Evolutionary conservation across 2,888 invertebrate genomes (phyloP).

Genomic region (Malthinus seriepunctatus): DNA sequence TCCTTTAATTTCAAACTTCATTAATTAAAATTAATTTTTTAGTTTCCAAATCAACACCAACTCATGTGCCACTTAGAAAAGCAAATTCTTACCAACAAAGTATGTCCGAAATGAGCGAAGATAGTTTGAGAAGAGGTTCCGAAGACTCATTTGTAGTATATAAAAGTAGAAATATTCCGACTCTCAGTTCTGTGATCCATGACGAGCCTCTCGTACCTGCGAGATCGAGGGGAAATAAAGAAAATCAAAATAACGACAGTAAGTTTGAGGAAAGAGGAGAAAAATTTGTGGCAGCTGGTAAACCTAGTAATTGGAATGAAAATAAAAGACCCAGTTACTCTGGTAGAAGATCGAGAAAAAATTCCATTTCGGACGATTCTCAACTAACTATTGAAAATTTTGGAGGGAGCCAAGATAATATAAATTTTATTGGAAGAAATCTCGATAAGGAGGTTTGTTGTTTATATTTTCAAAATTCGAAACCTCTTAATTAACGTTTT

Average conservation of each 20-base stretch:
- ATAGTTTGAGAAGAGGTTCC: slow-evolving; percentile 51
- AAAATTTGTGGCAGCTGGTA: slow-evolving; percentile 68
- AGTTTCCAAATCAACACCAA: slow-evolving; percentile 61
- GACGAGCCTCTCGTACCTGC: slow-evolving; percentile 62
- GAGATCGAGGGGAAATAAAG: slow-evolving; percentile 63
- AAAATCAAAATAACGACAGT: slow-evolving; percentile 64
- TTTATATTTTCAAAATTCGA: background rate
- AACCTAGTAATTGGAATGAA: slow-evolving; percentile 85
- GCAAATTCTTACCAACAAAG: slow-evolving; percentile 52
- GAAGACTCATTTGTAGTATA: slow-evolving; percentile 82
- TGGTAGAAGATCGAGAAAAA: slow-evolving; percentile 81
- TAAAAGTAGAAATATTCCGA: slow-evolving; percentile 77
- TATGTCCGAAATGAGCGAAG: slow-evolving; percentile 51
- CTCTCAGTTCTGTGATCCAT: slow-evolving; percentile 67
- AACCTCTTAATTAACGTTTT: slow-evolving; percentile 3
- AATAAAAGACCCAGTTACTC: slow-evolving; percentile 73
- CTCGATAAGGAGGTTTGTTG: slow-evolving; percentile 71
- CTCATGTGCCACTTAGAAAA: slow-evolving; percentile 53
- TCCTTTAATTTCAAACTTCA: background rate
- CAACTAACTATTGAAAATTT: slow-evolving; percentile 92
- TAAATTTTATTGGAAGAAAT: slow-evolving; percentile 82
- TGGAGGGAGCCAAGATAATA: slow-evolving; percentile 87
- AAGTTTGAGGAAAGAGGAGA: slow-evolving; percentile 71
- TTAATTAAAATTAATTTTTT: slow-evolving; percentile 18
- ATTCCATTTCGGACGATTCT: slow-evolving; percentile 84